Percentiles rank a stretch among this genome's conserved stretches.
Evolutionary conservation across 2,888 invertebrate genomes (phyloP).

Genomic region (Parnassius orleans): DNA sequence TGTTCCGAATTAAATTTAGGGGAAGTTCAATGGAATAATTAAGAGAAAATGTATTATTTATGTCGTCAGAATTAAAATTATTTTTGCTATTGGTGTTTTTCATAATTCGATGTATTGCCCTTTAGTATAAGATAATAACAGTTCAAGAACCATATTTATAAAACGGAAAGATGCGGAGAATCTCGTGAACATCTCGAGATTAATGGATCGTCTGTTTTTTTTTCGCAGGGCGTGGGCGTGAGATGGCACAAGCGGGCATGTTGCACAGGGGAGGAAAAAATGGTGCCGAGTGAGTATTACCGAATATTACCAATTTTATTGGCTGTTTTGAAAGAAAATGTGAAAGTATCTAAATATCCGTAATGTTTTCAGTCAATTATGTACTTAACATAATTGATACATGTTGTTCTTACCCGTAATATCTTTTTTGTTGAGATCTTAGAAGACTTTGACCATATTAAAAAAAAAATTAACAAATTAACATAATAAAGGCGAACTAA

Average conservation of each 20-base stretch:
- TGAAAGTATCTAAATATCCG: constrained; percentile 34
- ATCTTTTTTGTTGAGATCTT: not conserved
- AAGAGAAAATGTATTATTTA: constrained; percentile 39
- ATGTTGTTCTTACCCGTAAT: constrained; percentile 15
- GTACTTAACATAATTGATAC: constrained; percentile 61
- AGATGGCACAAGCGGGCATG: constrained; percentile 90
- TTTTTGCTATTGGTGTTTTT: constrained; percentile 32
- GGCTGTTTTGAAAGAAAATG: not conserved
- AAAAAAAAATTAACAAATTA: not conserved
- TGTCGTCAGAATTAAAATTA: constrained; percentile 39
- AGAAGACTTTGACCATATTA: not conserved
- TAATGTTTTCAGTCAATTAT: constrained; percentile 52
- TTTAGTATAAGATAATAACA: constrained; percentile 51
- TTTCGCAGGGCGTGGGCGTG: constrained; percentile 81
- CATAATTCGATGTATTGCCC: constrained; percentile 50
- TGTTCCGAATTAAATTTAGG: constrained; percentile 33
- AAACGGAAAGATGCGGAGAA: constrained; percentile 61
- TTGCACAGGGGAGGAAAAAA: constrained; percentile 88
- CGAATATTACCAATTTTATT: not conserved
- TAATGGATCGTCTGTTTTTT: constrained; percentile 68
- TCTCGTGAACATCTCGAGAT: constrained; percentile 53
- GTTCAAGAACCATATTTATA: constrained; percentile 58
- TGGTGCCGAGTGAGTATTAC: constrained; percentile 85
- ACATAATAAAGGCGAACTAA: not conserved
- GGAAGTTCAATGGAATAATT: constrained; percentile 29